A percentile compares a stretch with the other conserved stretches of the same genome.
Conservation (phyloP, 2,797 vertebrate genomes). For the Enteromius thamalakanensis region DNA sequence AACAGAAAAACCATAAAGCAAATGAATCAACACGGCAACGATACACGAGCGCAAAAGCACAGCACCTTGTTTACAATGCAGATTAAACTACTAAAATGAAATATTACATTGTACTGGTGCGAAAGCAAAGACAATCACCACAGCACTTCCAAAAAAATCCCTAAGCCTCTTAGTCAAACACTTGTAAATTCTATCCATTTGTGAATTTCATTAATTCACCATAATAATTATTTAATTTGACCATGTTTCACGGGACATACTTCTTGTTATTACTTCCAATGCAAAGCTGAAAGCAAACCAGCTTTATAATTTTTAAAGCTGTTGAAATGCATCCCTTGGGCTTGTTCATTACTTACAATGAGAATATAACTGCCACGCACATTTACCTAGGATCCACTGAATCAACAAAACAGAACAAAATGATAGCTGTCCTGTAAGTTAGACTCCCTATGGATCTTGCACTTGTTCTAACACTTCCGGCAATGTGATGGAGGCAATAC, state of each 20-base stretch:
- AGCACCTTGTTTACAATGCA: not conserved
- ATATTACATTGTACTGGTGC: not conserved
- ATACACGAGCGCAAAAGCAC: constrained; percentile 3
- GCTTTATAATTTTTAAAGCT: constrained; percentile 17
- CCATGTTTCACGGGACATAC: not conserved
- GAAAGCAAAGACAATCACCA: constrained; percentile 33
- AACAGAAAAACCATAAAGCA: constrained; percentile 7
- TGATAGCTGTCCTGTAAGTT: not conserved
- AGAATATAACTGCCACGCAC: not conserved
- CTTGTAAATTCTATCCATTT: constrained; percentile 16
- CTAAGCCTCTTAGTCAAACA: constrained; percentile 4
- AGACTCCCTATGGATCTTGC: not conserved
- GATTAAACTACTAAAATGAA: not conserved
- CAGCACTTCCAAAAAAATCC: not conserved
- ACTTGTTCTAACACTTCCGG: constrained; percentile 14
- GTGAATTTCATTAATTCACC: constrained; percentile 2
- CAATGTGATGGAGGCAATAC: not conserved
- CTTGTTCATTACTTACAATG: constrained; percentile 34
- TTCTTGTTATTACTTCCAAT: not conserved
- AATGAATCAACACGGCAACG: constrained; percentile 28
- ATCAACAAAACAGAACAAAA: constrained; percentile 26
- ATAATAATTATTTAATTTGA: not conserved
- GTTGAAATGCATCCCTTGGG: constrained; percentile 1
- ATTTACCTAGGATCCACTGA: constrained; percentile 37
- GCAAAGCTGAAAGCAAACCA: constrained; percentile 4